These are phyloP conservation scores for Coenonympha arcania DNA, from an alignment of 2,888 invertebrate species.

Conservation along the genomic window DNA sequence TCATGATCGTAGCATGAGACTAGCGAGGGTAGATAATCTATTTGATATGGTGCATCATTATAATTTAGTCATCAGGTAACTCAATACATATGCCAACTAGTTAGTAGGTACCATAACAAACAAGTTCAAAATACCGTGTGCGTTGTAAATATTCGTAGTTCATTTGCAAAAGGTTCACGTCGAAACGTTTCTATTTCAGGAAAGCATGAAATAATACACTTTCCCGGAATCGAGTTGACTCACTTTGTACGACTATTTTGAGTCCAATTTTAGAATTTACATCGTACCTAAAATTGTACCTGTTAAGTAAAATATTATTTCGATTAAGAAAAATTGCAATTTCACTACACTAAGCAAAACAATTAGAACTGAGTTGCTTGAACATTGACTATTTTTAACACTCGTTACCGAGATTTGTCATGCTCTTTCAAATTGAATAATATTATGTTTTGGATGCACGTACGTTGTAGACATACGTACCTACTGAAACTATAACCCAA, in stretches of 20 bases:
- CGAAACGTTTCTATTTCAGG: constrained; percentile 4
- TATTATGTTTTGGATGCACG: no score
- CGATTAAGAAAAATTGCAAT: no score
- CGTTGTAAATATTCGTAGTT: neutral
- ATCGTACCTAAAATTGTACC: no score
- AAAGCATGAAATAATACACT: constrained; percentile 2
- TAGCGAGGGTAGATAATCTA: neutral
- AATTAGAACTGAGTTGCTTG: no score
- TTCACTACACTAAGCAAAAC: no score
- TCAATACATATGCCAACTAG: neutral
- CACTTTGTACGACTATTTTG: neutral
- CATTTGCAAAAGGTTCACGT: constrained; percentile 6
- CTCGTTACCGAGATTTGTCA: no score
- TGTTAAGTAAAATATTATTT: no score
- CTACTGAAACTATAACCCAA: no score
- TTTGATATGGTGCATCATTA: neutral
- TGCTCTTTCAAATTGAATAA: no score
- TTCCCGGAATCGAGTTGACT: constrained; percentile 1
- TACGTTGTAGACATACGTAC: no score
- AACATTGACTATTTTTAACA: neutral
- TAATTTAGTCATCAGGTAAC: neutral
- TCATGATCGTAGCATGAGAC: no score
- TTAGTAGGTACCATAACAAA: neutral
- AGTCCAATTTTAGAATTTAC: no score
- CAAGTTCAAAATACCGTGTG: neutral